phyloP scores from a whole-genome alignment of 2,797 vertebrate species.

The Sebastes trivittatus region DNA sequence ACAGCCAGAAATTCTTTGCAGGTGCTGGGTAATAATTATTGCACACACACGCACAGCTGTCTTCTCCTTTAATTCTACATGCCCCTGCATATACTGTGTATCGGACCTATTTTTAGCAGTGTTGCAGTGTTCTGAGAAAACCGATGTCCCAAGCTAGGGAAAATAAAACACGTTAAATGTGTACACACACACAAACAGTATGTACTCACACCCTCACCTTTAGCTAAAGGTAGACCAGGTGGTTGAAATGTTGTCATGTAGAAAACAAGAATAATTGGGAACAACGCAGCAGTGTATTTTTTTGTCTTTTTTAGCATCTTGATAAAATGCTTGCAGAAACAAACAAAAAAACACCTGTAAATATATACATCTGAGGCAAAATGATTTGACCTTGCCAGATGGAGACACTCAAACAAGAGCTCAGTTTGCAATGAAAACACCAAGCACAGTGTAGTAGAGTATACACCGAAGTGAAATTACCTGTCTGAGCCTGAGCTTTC shows the following conservation, averaged over 20 bases:
- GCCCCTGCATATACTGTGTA: neutral
- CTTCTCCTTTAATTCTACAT: neutral
- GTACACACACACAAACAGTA: neutral
- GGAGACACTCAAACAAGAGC: neutral
- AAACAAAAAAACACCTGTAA: neutral
- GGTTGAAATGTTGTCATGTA: neutral
- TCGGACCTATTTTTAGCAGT: neutral
- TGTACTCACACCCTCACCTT: neutral
- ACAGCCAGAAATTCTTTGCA: conserved; percentile 2
- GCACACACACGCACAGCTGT: neutral
- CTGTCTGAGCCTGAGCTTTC: conserved; percentile 44
- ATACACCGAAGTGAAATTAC: conserved; percentile 27
- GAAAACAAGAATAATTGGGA: neutral
- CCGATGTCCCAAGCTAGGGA: neutral
- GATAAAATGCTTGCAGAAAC: neutral
- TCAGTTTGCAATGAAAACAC: neutral
- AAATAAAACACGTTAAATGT: neutral
- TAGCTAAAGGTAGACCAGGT: neutral
- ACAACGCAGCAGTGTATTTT: too few species aligned
- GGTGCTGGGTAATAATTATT: conserved; percentile 19
- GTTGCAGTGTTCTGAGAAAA: neutral
- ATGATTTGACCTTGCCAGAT: neutral
- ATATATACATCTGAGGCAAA: neutral
- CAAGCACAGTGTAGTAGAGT: neutral
- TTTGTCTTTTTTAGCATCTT: neutral